Evolutionary conservation across 2,888 invertebrate species (phyloP), one percentile per base, ranked within the genome.

Genomic region (Acronicta aceris): DNA sequence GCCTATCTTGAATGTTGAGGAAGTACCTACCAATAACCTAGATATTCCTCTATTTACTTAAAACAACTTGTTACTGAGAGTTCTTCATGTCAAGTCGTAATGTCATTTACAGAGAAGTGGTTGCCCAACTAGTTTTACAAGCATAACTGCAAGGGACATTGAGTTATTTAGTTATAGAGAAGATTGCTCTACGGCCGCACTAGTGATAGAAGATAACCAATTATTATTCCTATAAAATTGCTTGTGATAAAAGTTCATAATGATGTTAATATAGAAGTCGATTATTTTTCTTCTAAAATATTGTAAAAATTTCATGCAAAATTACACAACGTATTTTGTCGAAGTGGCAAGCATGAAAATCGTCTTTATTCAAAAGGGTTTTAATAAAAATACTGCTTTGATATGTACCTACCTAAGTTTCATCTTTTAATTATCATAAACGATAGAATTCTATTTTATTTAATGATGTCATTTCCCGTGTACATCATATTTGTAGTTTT

Each of bases 61-160:
- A 12, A 63, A 21, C 46, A 63, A 64, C 42, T 51, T 27, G 33
- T 27, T 64, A 48, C 43, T 9, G 5, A 51, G 50, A n/a, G 12
- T 27, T 43, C 38, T 48, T 17, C 12, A 46, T 47, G 53, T 57
- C 46, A 59, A 33, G 38, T 59, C 10, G 13, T 41, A 21, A 57
- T 71, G 67, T 67, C 67, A 65, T 58, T 74, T 59, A 62, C 53
- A 67, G 53, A 41, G 50, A 58, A 64, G 48, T 9, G 40, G 38
- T 33, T 65, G 47, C 21, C n/a, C 21, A 56, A 63, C 21, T 52
- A 27, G 61, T 52, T 57, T 59, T 55, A 46, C 42, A 36, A 58
- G 54, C 52, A n/a, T 45, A 45, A 58, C 59, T 72, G 52, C 60
- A 45, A 30, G 16, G 41, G 56, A 45, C 58, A 36, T 21, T 59